These are phyloP conservation scores for Alligator mississippiensis DNA, from an alignment of 2,113 vertebrate genomes.

Conservation along the genomic window DNA sequence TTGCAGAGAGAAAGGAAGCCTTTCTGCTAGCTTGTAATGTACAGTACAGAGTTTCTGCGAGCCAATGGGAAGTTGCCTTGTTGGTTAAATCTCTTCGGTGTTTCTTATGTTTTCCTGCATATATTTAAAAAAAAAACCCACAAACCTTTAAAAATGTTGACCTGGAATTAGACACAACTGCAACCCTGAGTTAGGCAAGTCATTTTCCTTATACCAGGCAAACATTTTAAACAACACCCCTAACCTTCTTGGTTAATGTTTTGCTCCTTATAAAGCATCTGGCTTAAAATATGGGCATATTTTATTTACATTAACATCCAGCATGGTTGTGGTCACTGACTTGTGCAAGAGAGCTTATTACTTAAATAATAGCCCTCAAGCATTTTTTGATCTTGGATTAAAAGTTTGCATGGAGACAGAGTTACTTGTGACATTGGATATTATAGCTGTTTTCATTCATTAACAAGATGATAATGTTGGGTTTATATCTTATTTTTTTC, in stretches of 20 bases:
- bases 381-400: neutral
- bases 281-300: neutral
- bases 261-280: neutral
- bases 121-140: neutral
- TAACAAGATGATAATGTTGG: neutral
- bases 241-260: neutral
- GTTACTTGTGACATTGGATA: neutral
- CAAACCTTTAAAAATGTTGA: neutral
- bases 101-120: neutral
- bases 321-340: fast-evolving
- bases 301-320: neutral
- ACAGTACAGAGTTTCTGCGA: neutral
- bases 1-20: neutral
- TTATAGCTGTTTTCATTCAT: neutral
- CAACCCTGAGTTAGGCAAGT: slow-evolving; percentile 14
- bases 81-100: slow-evolving; percentile 5
- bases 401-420: neutral
- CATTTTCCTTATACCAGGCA: slow-evolving; percentile 12
- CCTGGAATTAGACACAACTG: slow-evolving; percentile 43
- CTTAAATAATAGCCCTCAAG: neutral
- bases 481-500: slow-evolving; percentile 25
- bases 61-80: neutral
- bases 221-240: slow-evolving; percentile 9
- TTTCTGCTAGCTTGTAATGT: neutral
- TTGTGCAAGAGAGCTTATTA: neutral